Base-by-base conservation (phyloP, 2,888 invertebrate genomes). In the Euclidia mi region DNA sequence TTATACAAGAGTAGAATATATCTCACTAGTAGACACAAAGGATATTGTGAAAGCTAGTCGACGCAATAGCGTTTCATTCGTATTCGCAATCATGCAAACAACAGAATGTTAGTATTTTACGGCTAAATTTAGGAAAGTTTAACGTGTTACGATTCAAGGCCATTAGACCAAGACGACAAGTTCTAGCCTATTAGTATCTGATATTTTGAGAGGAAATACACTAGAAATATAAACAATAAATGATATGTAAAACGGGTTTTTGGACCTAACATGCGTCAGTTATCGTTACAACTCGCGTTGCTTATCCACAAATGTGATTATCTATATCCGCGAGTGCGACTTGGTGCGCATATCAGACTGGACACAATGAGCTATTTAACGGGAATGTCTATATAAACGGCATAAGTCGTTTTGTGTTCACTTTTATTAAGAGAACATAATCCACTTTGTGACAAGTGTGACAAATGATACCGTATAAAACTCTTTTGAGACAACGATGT, bases 341-440 rank as follows among this genome's bases (percentile, higher is more conserved):
- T 46, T n/a, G 10, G 46, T 37, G 25, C 20, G 25, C 37, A 10
- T 37, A 46, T 46, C 35, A 28, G 2, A 28, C 28, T 47, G 40
- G 20, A 48, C 35, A 56, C 56, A 56, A 56, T 56, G 43, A 44
- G 43, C 48, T 44, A 34, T 56, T 56, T 49, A 49, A 44, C 43
- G 40, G 31, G 34, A 44, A 38, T 44, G 44, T 32, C 28, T 40
- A 40, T 44, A 49, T 59, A 43, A 42, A 58, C 53, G 12, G 44
- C 29, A 42, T 43, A 41, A 20, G 28, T 38, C 14, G 32, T 3
- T 41, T 32, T 48, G 38, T 42, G 18, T 48, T 12, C 14, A 34
- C n/a, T 31, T 29, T 37, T 42, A 18, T 15, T 15, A 35, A 17
- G 3, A 20, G 18, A 38, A 38, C 18, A 38, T 14, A 51, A 15